Conservation (phyloP, 2,113 vertebrate species). For the Eonycteris spelaea region DNA sequence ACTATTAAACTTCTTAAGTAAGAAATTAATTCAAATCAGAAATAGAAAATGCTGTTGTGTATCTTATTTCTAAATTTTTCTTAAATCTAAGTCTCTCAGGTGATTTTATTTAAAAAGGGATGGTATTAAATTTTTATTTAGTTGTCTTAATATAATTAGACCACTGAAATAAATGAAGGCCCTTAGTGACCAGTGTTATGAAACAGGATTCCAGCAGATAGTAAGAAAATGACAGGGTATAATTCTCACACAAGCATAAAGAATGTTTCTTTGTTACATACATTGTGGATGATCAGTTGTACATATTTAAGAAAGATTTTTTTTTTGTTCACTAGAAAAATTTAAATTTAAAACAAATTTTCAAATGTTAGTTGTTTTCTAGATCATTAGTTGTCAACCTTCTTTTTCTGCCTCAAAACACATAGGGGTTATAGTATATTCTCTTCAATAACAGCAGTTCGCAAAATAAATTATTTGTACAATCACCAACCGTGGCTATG, state of each 20-base stretch:
- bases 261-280: not conserved
- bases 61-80: not conserved
- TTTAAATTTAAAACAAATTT: not conserved
- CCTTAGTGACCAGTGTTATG: not conserved
- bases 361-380: not conserved
- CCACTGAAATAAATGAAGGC: not conserved
- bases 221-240: not conserved
- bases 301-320: not conserved
- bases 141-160: not conserved
- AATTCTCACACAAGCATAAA: not conserved
- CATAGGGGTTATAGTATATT: not conserved
- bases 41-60: not conserved
- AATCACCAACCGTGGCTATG: not conserved
- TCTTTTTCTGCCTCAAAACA: not conserved
- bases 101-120: constrained; percentile 6
- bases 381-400: not conserved
- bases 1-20: constrained; percentile 4
- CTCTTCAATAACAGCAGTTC: not conserved
- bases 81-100: not conserved
- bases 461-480: not conserved
- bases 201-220: not conserved
- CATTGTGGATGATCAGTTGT: not conserved
- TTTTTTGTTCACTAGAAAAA: not conserved
- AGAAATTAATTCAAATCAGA: not conserved
- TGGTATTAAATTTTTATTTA: not conserved